A percentile compares a stretch with the other conserved stretches of the same genome.
Evolutionary conservation across 2,888 invertebrate species (phyloP).

Genomic region (Synergus laeviventris): DNA sequence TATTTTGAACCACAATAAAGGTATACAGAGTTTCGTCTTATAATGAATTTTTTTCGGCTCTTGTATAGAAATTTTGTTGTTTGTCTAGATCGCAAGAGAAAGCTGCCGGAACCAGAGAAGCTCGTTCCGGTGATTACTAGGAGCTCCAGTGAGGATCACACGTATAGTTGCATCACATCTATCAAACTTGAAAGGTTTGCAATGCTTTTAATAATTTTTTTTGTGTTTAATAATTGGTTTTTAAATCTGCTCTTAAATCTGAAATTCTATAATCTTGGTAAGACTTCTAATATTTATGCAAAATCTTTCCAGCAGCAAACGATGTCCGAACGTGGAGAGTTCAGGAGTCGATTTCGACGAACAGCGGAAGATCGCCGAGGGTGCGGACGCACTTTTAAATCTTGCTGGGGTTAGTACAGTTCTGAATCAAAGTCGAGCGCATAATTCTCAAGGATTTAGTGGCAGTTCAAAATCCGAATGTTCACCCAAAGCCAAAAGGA

Average conservation of each 20-base stretch:
- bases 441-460: constrained; percentile 48
- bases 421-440: constrained; percentile 54
- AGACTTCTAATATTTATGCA: background rate
- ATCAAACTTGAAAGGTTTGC: constrained; percentile 70
- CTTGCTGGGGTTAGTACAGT: constrained; percentile 81
- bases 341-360: constrained; percentile 80
- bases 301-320: constrained; percentile 58
- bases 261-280: background rate
- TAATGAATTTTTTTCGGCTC: background rate
- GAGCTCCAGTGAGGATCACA: constrained; percentile 95
- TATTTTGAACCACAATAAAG: constrained; percentile 77
- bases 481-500: constrained; percentile 46
- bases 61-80: constrained; percentile 10
- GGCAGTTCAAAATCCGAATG: constrained; percentile 59
- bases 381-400: constrained; percentile 87
- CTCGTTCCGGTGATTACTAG: constrained; percentile 85
- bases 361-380: constrained; percentile 85
- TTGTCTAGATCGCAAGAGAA: constrained; percentile 70
- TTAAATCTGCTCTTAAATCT: background rate
- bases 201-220: background rate
- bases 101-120: constrained; percentile 67
- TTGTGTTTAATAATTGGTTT: background rate
- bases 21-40: constrained; percentile 52
- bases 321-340: constrained; percentile 58
- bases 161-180: constrained; percentile 82